Base-by-base conservation (phyloP, 2,888 invertebrate genomes). In the Noctua janthina region DNA sequence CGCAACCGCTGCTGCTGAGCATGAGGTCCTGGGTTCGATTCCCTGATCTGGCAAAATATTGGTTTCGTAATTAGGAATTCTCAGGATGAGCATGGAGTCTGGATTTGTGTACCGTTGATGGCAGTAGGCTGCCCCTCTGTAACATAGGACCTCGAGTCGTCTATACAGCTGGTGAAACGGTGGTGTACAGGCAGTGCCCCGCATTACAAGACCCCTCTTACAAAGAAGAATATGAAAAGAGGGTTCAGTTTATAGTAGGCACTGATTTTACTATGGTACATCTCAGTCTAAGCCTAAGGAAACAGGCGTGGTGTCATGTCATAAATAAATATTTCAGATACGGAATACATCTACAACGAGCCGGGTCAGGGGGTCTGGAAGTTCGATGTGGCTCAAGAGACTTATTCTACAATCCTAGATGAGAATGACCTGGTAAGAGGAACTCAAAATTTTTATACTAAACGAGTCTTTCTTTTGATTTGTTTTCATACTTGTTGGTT, bases 271-370 rank as follows among this genome's bases (percentile, higher is more conserved):
- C 13, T 49, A 13, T 13, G 49, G 23, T 2, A 54, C 20, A 54
- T 23, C 56, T 56, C 23, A 3, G 56, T 4, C 23, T 10, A 23
- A 3, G 4, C 56, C 56, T 23, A 56, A 23, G 0, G 4, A 23
- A 23, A 56, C 10, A 56, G 10, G 23, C 23, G 10, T 23, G 56
- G n/a, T n/a, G 39, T 39, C 23, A 20, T 4, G 17, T 23, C 23
- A 43, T 43, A 7, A 46, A 46, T 68, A n/a, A n/a, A 68, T 68
- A 74, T 95, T 96, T 80, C 93, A 96, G 96, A 94, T 76, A 92
- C 92, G 13, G 93, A 95, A 87, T 96, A 95, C 76, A 92, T 96
- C 71, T 92, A 93, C 75, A 93, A 91, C 83, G 95, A 96, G 76
- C 91, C 92, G 7, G 91, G 90, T 11, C 79, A 87, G 2, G 95